Percentiles rank a stretch among this genome's conserved stretches.
These are phyloP conservation scores for Heterotilapia buettikoferi DNA, from an alignment of 2,113 vertebrate genomes.

Conservation along the genomic window DNA sequence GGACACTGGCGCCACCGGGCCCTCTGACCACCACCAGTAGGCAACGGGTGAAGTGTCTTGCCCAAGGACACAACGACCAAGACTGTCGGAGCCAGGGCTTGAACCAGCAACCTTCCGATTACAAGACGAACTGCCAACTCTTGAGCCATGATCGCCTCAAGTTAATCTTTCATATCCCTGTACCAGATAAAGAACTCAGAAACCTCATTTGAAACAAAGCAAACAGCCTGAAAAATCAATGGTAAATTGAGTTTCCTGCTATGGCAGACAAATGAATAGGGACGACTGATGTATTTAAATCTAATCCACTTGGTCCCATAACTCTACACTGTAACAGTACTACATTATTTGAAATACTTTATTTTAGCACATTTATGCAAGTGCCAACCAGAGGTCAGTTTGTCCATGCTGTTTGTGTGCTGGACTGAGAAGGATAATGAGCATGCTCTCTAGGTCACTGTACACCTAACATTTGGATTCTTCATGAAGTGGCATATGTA, in stretches of 20 bases:
- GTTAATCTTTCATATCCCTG: not conserved
- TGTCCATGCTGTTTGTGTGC: not conserved
- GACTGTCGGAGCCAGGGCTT: not conserved
- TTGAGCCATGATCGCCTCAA: accelerated
- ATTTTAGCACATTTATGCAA: not conserved
- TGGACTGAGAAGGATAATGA: not conserved
- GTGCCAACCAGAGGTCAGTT: not conserved
- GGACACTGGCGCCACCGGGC: not conserved
- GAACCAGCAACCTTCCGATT: accelerated
- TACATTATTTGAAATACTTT: not conserved
- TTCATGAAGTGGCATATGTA: not conserved
- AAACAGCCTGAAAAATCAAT: not conserved
- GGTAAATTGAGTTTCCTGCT: not conserved
- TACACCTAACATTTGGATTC: not conserved
- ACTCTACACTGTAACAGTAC: not conserved
- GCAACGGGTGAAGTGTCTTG: not conserved
- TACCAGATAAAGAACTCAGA: not conserved
- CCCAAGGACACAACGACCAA: not conserved
- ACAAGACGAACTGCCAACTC: accelerated
- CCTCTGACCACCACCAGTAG: not conserved
- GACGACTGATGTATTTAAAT: accelerated
- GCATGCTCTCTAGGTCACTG: not conserved
- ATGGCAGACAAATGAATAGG: not conserved
- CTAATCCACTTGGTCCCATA: not conserved
- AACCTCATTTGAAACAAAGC: not conserved